Conservation (phyloP, 2,797 vertebrate species). For the Cyclopterus lumpus region DNA sequence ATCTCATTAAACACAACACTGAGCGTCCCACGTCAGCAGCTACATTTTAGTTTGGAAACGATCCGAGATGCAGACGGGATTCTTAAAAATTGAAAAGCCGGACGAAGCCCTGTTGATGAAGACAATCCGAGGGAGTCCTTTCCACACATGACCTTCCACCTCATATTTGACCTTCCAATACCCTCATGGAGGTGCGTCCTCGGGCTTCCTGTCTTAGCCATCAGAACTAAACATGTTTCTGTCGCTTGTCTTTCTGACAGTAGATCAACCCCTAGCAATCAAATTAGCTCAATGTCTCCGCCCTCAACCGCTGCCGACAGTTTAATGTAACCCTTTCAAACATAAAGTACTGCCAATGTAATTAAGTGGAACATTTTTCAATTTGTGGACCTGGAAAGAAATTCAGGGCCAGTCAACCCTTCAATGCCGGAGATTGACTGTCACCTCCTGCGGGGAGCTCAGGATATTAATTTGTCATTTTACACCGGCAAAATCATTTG, state of each 20-base stretch:
- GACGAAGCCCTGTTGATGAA: background rate
- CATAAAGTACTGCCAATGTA: background rate
- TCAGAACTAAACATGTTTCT: background rate
- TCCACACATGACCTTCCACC: conserved; percentile 5
- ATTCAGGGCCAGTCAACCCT: conserved; percentile 1
- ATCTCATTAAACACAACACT: conserved; percentile 28
- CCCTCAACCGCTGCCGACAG: too few species aligned
- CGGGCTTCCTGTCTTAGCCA: background rate
- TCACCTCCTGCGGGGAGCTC: conserved; percentile 3
- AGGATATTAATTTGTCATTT: conserved; percentile 17
- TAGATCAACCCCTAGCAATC: background rate
- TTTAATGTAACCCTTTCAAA: background rate
- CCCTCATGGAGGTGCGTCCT: background rate
- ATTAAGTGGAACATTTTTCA: background rate
- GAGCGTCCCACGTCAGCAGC: conserved; percentile 17
- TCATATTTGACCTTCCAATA: conserved; percentile 32
- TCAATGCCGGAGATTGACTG: background rate
- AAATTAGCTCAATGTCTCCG: background rate
- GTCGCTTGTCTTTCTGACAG: background rate
- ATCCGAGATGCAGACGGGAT: background rate
- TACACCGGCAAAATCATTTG: background rate
- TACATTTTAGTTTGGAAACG: background rate
- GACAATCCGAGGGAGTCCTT: background rate
- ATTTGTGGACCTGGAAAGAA: background rate
- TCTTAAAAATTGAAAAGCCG: background rate